Base-by-base conservation (phyloP, 2,888 invertebrate species). In the Diachrysia chrysitis region DNA sequence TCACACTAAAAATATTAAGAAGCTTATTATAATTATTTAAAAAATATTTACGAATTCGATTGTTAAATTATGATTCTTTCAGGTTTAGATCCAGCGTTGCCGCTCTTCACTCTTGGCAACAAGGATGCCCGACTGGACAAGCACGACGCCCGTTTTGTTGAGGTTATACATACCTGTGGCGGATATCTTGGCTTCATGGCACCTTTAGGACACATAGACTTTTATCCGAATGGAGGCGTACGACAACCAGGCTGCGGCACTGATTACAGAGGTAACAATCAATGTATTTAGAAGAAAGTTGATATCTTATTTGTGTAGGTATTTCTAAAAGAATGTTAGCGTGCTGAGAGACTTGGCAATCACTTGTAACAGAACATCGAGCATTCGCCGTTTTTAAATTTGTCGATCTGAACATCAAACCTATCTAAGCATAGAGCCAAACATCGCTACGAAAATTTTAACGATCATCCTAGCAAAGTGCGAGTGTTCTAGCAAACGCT, bases 131-230 rank as follows among this genome's bases (percentile, higher is more conserved):
- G 96, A 5, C 84, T 96, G 60, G 96, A 96, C 86, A 94, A 95
- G 64, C 95, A 95, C 59, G 96, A 96, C 77, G 96, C 96, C 0
- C 90, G 95, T 0, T 95, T 96, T 71, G 96, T 96, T 1, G 96
- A 96, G 80, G 96, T 96, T 19, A 96, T 96, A 46, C 96, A 96
- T 82, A 96, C 96, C 0, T 96, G 96, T 63, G 96, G 96, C 1
- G 96, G 96, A 0, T 96, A 96, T 82, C 91, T 96, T 2, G 96
- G 96, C n/a, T 96, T 96, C 72, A 90, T 94, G 14, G 92, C 95
- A 1, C 96, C 96, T 0, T 84, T 96, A 62, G 96, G 96, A 0
- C 96, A 96, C 77, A 95, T 96, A n/a, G 96, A 96, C 89, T 96
- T 96, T 84, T 96, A 96, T 77, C 96, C 96, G 0, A 96, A 96